phyloP scores from a whole-genome alignment of 2,888 invertebrate species.

The Dendrolimus pini region DNA sequence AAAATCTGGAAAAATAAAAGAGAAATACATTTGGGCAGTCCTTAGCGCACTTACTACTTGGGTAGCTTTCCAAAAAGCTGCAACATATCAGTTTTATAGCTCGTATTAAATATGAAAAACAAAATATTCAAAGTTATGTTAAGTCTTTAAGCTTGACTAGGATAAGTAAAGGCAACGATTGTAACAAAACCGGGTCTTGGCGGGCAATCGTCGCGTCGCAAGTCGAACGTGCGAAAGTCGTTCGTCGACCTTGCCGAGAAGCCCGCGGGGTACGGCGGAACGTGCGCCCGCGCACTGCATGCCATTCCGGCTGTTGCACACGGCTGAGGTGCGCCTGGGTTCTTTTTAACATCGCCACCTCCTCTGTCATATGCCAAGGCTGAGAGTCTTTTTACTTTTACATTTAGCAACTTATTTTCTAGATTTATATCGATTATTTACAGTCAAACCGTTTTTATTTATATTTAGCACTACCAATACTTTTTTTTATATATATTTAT shows the following conservation, averaged over 20 bases:
- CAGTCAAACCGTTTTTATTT: too few relatives aligned
- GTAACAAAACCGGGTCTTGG: slow-evolving; percentile 33
- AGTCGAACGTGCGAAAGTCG: slow-evolving; percentile 70
- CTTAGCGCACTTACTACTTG: too few relatives aligned
- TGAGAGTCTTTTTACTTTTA: background rate
- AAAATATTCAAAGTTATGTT: slow-evolving; percentile 1
- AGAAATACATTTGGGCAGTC: too few relatives aligned
- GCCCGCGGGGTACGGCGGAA: slow-evolving; percentile 24
- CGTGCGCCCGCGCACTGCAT: slow-evolving; percentile 47
- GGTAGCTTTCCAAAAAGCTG: too few relatives aligned
- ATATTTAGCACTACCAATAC: too few relatives aligned
- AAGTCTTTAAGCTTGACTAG: slow-evolving; percentile 18
- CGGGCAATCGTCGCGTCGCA: slow-evolving; percentile 28
- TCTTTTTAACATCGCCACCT: slow-evolving; percentile 7
- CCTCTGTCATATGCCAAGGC: slow-evolving; percentile 1
- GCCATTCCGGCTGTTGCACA: slow-evolving; percentile 64
- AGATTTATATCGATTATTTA: too few relatives aligned
- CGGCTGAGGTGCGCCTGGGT: slow-evolving; percentile 30
- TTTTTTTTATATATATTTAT: too few relatives aligned
- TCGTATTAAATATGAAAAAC: too few relatives aligned
- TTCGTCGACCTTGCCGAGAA: slow-evolving; percentile 69
- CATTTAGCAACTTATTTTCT: too few relatives aligned
- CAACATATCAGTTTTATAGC: too few relatives aligned
- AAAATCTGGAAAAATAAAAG: too few relatives aligned
- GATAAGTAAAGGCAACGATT: slow-evolving; percentile 24